Percentiles rank a stretch among this genome's conserved stretches.
phyloP scores from a whole-genome alignment of 2,113 vertebrate species.

The Ceyx margarethae region DNA sequence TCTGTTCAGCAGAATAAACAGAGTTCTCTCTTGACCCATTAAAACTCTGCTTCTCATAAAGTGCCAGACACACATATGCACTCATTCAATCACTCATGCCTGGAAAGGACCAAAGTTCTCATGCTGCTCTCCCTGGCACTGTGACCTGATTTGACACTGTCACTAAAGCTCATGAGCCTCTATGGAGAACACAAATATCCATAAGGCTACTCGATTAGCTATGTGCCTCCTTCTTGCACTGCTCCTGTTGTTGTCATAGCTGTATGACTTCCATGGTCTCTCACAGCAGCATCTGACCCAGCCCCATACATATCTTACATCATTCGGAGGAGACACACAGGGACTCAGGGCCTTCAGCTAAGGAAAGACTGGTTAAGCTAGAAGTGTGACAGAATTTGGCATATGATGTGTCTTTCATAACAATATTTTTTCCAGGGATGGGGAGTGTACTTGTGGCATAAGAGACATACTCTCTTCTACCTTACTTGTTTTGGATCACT shows the following conservation, averaged over 20 bases:
- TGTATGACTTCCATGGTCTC: background rate
- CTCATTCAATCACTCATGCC: background rate
- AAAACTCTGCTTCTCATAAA: background rate
- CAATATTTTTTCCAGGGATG: background rate
- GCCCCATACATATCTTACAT: background rate
- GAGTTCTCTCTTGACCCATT: background rate
- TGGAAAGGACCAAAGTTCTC: background rate
- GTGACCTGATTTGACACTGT: background rate
- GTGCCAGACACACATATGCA: rapidly evolving
- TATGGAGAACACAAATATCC: background rate
- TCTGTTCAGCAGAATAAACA: background rate
- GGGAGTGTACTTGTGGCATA: background rate
- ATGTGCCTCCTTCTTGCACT: background rate
- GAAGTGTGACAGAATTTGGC: background rate
- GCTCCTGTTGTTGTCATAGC: background rate
- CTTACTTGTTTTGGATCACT: background rate
- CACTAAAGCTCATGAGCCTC: background rate
- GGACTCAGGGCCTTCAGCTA: background rate
- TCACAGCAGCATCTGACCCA: background rate
- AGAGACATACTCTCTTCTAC: background rate
- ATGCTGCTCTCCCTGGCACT: background rate
- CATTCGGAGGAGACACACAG: background rate
- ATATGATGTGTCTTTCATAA: background rate
- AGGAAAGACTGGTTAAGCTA: background rate
- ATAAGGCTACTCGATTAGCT: background rate